Conservation (phyloP, 2,888 invertebrate species). For the Leuctra nigra region DNA sequence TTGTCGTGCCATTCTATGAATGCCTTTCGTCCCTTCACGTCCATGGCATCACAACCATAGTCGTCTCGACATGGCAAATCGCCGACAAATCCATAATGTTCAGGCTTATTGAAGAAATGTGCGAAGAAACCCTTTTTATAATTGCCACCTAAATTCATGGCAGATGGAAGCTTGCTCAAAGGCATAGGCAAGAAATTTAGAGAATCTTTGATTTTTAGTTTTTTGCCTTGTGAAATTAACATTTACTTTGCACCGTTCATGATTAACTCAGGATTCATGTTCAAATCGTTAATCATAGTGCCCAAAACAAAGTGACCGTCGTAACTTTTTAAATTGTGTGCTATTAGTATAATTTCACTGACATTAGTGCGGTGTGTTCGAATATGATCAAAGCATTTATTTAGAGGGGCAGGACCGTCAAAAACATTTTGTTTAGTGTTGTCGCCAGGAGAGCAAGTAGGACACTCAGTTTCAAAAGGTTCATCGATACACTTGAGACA, state of each 20-base stretch:
- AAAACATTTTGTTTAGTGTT: background rate
- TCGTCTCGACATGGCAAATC: background rate
- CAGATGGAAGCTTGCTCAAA: background rate
- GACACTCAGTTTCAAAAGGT: background rate
- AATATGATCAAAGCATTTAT: background rate
- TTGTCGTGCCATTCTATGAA: background rate
- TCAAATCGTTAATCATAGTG: background rate
- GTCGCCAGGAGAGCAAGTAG: background rate
- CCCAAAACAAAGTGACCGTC: conserved; percentile 12
- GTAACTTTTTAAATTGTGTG: conserved; percentile 13
- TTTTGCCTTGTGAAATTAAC: background rate
- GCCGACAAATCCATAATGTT: background rate
- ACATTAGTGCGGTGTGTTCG: background rate
- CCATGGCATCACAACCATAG: background rate
- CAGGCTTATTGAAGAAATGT: background rate
- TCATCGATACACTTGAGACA: background rate
- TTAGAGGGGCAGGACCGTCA: background rate
- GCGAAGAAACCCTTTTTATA: background rate
- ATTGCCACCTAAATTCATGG: too few species aligned
- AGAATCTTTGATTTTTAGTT: background rate
- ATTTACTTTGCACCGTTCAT: background rate
- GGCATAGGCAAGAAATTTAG: background rate
- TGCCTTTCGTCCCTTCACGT: background rate
- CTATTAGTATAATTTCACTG: background rate
- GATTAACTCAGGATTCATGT: background rate